phyloP scores from a whole-genome alignment of 2,888 invertebrate species.

The Tachystola acroxantha region DNA sequence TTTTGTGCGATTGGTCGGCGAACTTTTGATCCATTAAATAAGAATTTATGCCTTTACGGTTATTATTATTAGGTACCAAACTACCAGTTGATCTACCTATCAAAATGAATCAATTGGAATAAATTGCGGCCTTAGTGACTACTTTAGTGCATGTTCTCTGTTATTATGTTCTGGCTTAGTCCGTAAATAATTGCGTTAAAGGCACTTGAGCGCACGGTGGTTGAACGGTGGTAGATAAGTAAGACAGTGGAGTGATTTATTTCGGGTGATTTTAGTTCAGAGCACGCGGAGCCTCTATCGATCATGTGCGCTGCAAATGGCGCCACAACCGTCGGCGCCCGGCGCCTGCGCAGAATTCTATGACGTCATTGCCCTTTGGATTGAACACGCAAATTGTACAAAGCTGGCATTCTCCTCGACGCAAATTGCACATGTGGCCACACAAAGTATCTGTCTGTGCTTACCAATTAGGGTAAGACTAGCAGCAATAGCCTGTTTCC shows the following conservation, averaged over 20 bases:
- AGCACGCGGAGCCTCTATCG: constrained; percentile 42
- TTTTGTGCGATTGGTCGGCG: not conserved
- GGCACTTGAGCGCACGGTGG: constrained; percentile 34
- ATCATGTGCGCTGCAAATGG: constrained; percentile 71
- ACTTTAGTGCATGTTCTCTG: no score
- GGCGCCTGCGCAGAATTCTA: constrained; percentile 46
- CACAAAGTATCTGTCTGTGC: constrained; percentile 12
- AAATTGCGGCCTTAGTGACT: no score
- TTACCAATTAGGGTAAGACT: constrained; percentile 26
- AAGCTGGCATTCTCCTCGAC: not conserved
- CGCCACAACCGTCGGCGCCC: constrained; percentile 49
- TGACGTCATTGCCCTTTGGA: constrained; percentile 44
- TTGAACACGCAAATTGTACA: constrained; percentile 1
- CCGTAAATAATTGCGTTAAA: constrained; percentile 27
- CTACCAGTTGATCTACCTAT: no score
- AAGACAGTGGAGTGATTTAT: constrained; percentile 58
- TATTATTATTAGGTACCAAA: no score
- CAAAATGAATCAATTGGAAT: no score
- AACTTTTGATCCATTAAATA: no score
- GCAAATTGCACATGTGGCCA: constrained; percentile 21
- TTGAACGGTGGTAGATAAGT: constrained; percentile 31
- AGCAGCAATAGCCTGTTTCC: constrained; percentile 32
- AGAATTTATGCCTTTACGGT: no score
- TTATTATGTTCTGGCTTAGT: constrained; percentile 1
- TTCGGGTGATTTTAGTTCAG: constrained; percentile 38